Conservation (phyloP, 2,888 invertebrate species). For the Trilocha varians region DNA sequence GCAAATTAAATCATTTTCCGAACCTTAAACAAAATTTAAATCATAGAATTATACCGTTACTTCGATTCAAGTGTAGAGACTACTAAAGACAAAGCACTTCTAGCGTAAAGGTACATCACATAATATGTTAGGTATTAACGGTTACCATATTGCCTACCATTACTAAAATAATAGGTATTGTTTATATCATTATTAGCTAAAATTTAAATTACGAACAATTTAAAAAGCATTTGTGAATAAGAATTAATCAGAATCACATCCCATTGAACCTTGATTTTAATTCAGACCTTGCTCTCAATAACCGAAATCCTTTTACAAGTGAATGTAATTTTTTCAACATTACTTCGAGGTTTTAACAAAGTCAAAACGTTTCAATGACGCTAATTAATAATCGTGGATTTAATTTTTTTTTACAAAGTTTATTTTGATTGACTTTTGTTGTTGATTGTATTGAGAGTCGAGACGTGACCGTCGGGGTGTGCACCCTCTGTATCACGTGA, state of each 20-base stretch:
- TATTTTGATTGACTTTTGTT: conserved; percentile 28
- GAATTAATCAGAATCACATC: background rate
- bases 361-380: background rate
- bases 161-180: too few species aligned
- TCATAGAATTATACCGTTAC: too few species aligned
- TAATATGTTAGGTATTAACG: too few species aligned
- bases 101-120: too few species aligned
- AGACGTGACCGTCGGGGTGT: conserved; percentile 44
- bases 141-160: too few species aligned
- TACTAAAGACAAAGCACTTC: too few species aligned
- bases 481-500: conserved; percentile 69
- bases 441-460: conserved; percentile 30
- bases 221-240: background rate
- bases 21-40: too few species aligned
- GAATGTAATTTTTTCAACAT: background rate
- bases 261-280: conserved; percentile 2
- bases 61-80: too few species aligned
- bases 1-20: too few species aligned
- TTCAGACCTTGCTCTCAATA: conserved; percentile 4
- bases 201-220: background rate
- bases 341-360: background rate
- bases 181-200: background rate
- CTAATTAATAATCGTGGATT: too few species aligned
- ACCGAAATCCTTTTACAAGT: background rate
- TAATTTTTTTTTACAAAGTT: too few species aligned